Percentiles rank a stretch among this genome's conserved stretches.
These are phyloP conservation scores for Anastatus disparis DNA, from an alignment of 1,140 invertebrate species.

Conservation along the genomic window DNA sequence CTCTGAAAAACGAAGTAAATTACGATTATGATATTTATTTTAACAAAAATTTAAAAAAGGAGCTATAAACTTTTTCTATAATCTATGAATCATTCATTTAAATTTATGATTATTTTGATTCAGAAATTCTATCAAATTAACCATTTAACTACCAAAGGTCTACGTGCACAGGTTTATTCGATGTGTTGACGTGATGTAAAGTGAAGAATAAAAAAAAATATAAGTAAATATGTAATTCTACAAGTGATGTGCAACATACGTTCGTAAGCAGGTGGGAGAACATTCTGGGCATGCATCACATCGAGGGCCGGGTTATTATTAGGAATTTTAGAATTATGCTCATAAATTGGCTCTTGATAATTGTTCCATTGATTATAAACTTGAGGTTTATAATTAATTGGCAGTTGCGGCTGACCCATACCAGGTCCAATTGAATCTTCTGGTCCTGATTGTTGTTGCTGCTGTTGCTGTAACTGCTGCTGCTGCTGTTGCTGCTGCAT, in stretches of 20 bases:
- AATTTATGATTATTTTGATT: no score
- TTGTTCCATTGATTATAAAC: constrained; percentile 35
- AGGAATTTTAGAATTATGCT: constrained; percentile 2
- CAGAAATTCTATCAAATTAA: no score
- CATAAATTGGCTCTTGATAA: constrained; percentile 17
- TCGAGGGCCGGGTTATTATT: constrained; percentile 18
- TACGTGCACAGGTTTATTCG: no score
- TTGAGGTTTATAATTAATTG: constrained; percentile 17
- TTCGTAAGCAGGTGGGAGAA: constrained; percentile 22
- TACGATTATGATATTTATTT: neutral
- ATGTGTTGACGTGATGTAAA: no score
- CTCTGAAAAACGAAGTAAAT: constrained; percentile 1
- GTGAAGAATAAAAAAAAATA: neutral
- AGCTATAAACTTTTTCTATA: no score
- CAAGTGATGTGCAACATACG: constrained; percentile 1
- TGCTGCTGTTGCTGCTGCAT: constrained; percentile 9
- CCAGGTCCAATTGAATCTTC: neutral
- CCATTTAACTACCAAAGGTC: no score
- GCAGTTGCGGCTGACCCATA: constrained; percentile 5
- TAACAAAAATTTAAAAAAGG: no score
- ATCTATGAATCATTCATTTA: no score
- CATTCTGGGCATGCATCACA: constrained; percentile 23
- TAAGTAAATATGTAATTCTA: neutral
- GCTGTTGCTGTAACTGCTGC: neutral
- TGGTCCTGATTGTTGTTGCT: neutral